Conservation (phyloP, 2,113 vertebrate genomes). For the Ctenodactylus gundi region DNA sequence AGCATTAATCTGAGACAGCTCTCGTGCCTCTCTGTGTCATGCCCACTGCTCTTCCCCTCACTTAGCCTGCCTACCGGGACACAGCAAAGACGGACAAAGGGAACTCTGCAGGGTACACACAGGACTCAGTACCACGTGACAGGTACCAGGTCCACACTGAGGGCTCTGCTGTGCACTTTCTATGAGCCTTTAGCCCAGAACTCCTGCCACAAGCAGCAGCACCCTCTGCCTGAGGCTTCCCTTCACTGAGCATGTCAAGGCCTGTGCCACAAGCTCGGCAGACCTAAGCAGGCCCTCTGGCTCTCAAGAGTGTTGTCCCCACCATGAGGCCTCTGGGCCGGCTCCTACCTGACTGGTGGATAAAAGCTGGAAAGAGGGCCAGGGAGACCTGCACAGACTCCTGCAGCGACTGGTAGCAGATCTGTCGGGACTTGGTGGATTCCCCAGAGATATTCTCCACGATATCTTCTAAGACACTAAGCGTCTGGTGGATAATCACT, state of each 20-base stretch:
- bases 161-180: neutral
- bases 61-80: no score
- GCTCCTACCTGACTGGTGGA: conserved; percentile 96
- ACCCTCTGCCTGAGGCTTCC: neutral
- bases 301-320: neutral
- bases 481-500: conserved; percentile 93
- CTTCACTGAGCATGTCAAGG: neutral
- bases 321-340: conserved; percentile 57
- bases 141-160: neutral
- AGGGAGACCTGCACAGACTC: conserved; percentile 98
- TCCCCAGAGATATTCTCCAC: conserved; percentile 96
- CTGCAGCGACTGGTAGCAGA: conserved; percentile 98
- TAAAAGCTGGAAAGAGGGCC: conserved; percentile 95
- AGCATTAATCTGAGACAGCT: neutral
- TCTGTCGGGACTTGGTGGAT: conserved; percentile 97
- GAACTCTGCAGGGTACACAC: neutral
- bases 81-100: neutral
- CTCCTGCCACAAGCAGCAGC: neutral
- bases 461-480: conserved; percentile 94
- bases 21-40: neutral
- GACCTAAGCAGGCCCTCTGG: neutral
- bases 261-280: neutral
- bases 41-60: neutral
- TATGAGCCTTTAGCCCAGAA: neutral
- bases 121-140: no score